Conservation (phyloP, 2,888 invertebrate species). For the Gasteruption jaculator region DNA sequence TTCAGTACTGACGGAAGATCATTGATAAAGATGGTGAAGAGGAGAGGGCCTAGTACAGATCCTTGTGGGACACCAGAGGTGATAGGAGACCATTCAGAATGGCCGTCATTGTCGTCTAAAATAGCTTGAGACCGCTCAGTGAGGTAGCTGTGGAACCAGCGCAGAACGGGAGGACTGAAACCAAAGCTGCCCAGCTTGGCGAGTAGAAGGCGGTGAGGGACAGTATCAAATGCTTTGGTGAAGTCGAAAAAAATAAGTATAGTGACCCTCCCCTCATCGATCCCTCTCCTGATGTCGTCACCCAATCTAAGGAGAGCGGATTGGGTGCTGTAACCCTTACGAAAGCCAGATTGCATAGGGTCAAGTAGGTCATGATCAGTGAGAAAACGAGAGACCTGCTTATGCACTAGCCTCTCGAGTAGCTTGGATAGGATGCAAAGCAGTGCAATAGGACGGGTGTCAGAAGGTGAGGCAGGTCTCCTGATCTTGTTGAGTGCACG, state of each 20-base stretch:
- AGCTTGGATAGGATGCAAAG: too few species aligned
- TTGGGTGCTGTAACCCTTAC: slow-evolving; percentile 1
- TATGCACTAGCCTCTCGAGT: not conserved
- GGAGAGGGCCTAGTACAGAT: not conserved
- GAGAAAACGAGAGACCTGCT: not conserved
- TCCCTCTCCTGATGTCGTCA: slow-evolving; percentile 1
- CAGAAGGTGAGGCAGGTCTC: too few species aligned
- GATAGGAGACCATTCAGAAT: not conserved
- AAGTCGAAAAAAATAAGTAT: slow-evolving; percentile 12
- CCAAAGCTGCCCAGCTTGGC: not conserved
- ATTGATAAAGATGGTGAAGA: not conserved
- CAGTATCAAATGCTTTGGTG: not conserved
- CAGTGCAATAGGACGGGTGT: too few species aligned
- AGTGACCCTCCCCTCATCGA: slow-evolving; percentile 7
- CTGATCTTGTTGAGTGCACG: too few species aligned
- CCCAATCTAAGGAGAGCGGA: slow-evolving; percentile 3
- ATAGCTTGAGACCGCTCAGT: not conserved
- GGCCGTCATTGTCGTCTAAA: not conserved
- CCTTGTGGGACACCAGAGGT: slow-evolving; percentile 2
- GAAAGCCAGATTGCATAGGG: slow-evolving; percentile 8
- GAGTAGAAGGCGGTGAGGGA: not conserved
- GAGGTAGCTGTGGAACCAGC: not conserved
- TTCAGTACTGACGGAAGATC: not conserved
- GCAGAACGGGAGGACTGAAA: not conserved
- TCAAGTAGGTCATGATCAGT: not conserved